Evolutionary conservation across 2,113 vertebrate species (phyloP).

Genomic region (Arvicanthis niloticus): DNA sequence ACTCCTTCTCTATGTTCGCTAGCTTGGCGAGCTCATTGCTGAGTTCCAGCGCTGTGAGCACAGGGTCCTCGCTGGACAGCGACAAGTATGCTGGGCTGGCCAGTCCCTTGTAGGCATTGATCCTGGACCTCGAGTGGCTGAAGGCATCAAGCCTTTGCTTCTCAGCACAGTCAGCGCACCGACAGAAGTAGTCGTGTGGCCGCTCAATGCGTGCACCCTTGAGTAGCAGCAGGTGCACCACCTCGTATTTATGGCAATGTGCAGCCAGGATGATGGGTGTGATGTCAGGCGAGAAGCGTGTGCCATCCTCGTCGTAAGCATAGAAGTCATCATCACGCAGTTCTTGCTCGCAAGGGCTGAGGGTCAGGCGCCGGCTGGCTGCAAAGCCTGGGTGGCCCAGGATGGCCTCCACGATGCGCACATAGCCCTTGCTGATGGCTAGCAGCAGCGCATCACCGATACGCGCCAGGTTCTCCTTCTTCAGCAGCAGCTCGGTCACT

Average conservation of each 20-base stretch:
- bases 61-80: conserved; percentile 93
- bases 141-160: conserved; percentile 93
- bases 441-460: conserved; percentile 94
- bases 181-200: conserved; percentile 94
- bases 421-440: conserved; percentile 94
- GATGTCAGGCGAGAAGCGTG: conserved; percentile 94
- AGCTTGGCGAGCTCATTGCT: conserved; percentile 94
- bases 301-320: conserved; percentile 95
- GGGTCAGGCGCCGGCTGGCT: conserved; percentile 90
- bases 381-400: conserved; percentile 92
- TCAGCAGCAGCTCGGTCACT: conserved; percentile 91
- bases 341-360: conserved; percentile 92
- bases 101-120: conserved; percentile 94
- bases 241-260: conserved; percentile 94
- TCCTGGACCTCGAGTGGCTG: conserved; percentile 93
- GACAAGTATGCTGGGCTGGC: conserved; percentile 94
- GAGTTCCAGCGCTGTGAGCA: conserved; percentile 93
- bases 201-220: conserved; percentile 93
- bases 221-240: conserved; percentile 93
- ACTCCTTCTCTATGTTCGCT: conserved; percentile 95
- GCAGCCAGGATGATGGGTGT: conserved; percentile 94
- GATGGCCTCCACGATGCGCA: conserved; percentile 94
- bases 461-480: conserved; percentile 93
- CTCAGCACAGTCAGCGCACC: conserved; percentile 91
- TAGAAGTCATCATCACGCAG: conserved; percentile 94